phyloP scores from a whole-genome alignment of 2,113 vertebrate species.

The Gallinago undulata region DNA sequence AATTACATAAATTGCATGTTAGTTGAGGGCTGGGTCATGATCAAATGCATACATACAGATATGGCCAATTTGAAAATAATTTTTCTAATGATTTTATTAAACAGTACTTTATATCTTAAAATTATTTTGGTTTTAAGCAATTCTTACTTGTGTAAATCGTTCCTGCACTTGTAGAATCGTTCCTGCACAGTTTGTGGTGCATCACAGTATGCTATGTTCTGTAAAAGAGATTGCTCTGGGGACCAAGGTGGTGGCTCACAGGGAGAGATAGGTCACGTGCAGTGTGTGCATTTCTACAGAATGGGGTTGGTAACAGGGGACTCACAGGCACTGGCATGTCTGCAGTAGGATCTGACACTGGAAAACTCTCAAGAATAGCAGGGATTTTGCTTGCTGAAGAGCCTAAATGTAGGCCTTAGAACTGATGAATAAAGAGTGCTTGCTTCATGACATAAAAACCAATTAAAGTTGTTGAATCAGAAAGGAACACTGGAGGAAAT shows the following conservation, averaged over 20 bases:
- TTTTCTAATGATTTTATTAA: neutral
- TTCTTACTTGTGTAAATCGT: neutral
- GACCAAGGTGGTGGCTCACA: neutral
- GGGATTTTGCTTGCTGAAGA: neutral
- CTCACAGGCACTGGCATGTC: fast-evolving
- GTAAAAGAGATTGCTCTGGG: neutral
- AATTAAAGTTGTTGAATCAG: neutral
- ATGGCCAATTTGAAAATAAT: neutral
- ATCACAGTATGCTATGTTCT: neutral
- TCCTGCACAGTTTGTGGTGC: neutral
- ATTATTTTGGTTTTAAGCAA: neutral
- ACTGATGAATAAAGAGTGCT: neutral
- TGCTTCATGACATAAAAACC: neutral
- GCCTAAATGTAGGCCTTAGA: neutral
- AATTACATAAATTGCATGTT: neutral
- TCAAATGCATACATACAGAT: neutral
- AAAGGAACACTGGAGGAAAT: neutral
- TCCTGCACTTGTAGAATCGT: neutral
- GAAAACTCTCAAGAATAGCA: neutral
- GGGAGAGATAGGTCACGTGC: neutral
- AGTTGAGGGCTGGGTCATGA: neutral
- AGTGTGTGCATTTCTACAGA: neutral
- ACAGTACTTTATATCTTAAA: neutral
- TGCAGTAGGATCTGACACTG: neutral
- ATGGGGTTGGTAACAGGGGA: fast-evolving